These are phyloP conservation scores for Malurus elegans DNA, from an alignment of 2,113 vertebrate species.

Conservation along the genomic window DNA sequence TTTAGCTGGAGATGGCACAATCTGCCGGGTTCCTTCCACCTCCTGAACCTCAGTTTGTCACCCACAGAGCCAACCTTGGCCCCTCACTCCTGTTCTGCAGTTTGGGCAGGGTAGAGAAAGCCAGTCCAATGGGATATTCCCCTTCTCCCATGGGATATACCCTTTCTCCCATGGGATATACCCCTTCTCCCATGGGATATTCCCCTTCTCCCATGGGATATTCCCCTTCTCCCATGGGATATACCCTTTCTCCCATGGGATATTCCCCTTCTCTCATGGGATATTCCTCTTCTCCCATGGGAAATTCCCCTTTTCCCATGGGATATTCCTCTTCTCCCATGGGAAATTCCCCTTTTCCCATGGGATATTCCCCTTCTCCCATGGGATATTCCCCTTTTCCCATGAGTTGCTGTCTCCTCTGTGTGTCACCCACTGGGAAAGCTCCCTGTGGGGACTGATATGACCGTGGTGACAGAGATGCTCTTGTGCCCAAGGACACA, in stretches of 20 bases:
- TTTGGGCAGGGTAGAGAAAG: neutral
- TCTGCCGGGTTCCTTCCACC: neutral
- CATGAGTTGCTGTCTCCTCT: neutral
- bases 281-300: no score
- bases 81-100: neutral
- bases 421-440: neutral
- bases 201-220: no score
- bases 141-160: neutral
- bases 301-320: no score
- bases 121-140: neutral
- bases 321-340: no score
- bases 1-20: neutral
- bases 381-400: neutral
- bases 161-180: no score
- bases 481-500: neutral
- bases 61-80: neutral
- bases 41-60: neutral
- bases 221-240: no score
- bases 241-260: no score
- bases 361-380: neutral
- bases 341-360: neutral
- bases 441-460: neutral
- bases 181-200: no score
- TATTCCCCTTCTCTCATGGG: no score
- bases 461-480: neutral